A percentile compares a stretch with the other conserved stretches of the same genome.
phyloP scores from a whole-genome alignment of 2,888 invertebrate species.

The Acleris sparsana region DNA sequence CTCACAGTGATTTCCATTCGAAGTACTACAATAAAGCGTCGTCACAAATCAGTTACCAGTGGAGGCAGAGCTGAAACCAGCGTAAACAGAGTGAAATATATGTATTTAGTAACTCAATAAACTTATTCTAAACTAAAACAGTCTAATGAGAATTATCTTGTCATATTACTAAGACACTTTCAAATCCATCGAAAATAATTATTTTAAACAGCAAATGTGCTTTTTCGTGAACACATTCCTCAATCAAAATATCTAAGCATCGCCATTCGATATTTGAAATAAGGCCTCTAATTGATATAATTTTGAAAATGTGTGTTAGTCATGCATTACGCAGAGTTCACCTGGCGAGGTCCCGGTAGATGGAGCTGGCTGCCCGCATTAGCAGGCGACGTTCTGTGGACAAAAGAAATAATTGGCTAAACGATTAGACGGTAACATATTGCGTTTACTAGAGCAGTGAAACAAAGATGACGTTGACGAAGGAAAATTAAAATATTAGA shows the following conservation, averaged over 20 bases:
- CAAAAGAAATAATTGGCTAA: slow-evolving; percentile 36
- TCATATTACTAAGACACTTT: too few relatives aligned
- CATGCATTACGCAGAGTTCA: slow-evolving; percentile 67
- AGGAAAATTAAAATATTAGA: too few relatives aligned
- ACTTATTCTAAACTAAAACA: background rate
- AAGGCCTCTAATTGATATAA: too few relatives aligned
- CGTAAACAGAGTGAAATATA: background rate
- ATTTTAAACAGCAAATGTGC: too few relatives aligned
- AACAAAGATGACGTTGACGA: too few relatives aligned
- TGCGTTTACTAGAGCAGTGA: too few relatives aligned
- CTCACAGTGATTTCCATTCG: slow-evolving; percentile 22
- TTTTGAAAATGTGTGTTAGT: background rate
- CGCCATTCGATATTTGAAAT: too few relatives aligned
- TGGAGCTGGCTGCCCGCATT: slow-evolving; percentile 85
- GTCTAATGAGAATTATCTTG: too few relatives aligned
- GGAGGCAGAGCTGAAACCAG: slow-evolving; percentile 18
- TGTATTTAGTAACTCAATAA: background rate
- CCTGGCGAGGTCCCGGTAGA: slow-evolving; percentile 88
- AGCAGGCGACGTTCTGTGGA: slow-evolving; percentile 70
- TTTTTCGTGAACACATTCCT: too few relatives aligned
- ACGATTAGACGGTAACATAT: background rate
- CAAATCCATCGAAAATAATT: too few relatives aligned
- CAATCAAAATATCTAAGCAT: too few relatives aligned
- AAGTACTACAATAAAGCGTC: slow-evolving; percentile 7
- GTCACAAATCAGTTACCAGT: slow-evolving; percentile 18